phyloP scores from a whole-genome alignment of 2,888 invertebrate genomes.

The Dasypolia templi region DNA sequence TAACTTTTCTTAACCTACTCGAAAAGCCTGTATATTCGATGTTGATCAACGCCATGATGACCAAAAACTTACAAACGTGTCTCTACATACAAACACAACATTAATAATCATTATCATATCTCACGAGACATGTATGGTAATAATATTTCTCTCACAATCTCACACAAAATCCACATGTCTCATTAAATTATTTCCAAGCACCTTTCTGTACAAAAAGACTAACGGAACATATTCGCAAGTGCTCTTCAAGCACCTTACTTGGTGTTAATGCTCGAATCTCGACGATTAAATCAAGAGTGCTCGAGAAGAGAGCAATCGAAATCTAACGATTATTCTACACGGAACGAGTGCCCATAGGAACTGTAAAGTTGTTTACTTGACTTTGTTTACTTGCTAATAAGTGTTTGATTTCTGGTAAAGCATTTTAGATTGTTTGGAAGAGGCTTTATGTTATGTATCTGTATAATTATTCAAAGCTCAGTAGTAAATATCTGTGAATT shows the following conservation, averaged over 20 bases:
- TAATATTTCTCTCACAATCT: constrained; percentile 49
- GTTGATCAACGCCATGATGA: neutral
- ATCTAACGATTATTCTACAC: constrained; percentile 56
- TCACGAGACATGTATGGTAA: constrained; percentile 36
- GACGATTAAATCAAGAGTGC: constrained; percentile 72
- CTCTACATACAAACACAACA: neutral
- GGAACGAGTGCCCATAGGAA: constrained; percentile 35
- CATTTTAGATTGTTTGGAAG: constrained; percentile 11
- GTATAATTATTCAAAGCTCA: neutral
- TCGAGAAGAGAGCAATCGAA: constrained; percentile 68
- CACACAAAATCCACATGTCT: constrained; percentile 56
- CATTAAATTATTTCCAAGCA: constrained; percentile 60
- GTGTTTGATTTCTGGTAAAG: constrained; percentile 43
- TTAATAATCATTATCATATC: constrained; percentile 37
- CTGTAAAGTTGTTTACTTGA: constrained; percentile 50
- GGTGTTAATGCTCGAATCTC: constrained; percentile 75
- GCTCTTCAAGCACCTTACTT: constrained; percentile 66
- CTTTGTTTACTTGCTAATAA: constrained; percentile 51
- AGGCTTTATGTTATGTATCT: neutral
- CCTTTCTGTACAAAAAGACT: constrained; percentile 68
- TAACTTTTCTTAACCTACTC: neutral
- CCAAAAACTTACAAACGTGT: neutral
- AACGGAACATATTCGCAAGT: constrained; percentile 82
- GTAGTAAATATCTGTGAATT: neutral
- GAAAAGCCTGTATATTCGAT: neutral